phyloP scores from a whole-genome alignment of 1,140 invertebrate species.

The Myzus persicae region DNA sequence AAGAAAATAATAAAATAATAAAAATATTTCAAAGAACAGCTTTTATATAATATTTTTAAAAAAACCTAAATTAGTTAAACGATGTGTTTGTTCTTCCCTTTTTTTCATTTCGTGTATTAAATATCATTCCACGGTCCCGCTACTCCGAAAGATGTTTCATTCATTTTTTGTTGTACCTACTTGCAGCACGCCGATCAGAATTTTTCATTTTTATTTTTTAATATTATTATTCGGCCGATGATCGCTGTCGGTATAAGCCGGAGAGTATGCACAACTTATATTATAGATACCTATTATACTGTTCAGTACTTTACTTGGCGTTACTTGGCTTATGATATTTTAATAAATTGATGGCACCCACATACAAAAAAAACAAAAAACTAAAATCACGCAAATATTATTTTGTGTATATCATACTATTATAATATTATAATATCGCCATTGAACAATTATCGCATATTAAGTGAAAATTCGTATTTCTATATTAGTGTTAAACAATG shows the following conservation, averaged over 20 bases:
- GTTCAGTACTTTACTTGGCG: too few species aligned
- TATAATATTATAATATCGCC: too few species aligned
- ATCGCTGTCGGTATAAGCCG: not conserved
- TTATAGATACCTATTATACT: too few species aligned
- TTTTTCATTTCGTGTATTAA: too few species aligned
- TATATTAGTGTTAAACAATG: not conserved
- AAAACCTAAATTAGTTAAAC: not conserved
- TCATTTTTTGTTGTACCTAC: not conserved
- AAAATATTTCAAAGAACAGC: not conserved
- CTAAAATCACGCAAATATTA: too few species aligned
- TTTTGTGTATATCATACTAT: too few species aligned
- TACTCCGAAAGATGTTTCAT: not conserved
- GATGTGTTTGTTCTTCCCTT: too few species aligned
- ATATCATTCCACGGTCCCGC: not conserved
- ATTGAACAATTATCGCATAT: not conserved
- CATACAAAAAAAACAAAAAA: too few species aligned
- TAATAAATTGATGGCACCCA: too few species aligned
- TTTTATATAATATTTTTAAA: not conserved
- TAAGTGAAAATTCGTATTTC: not conserved
- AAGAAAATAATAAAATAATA: not conserved
- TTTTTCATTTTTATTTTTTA: too few species aligned
- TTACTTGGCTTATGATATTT: too few species aligned
- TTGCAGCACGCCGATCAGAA: not conserved
- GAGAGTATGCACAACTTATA: too few species aligned
- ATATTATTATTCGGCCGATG: not conserved